phyloP scores from a whole-genome alignment of 2,797 vertebrate species.

The Crypturellus tataupa region DNA sequence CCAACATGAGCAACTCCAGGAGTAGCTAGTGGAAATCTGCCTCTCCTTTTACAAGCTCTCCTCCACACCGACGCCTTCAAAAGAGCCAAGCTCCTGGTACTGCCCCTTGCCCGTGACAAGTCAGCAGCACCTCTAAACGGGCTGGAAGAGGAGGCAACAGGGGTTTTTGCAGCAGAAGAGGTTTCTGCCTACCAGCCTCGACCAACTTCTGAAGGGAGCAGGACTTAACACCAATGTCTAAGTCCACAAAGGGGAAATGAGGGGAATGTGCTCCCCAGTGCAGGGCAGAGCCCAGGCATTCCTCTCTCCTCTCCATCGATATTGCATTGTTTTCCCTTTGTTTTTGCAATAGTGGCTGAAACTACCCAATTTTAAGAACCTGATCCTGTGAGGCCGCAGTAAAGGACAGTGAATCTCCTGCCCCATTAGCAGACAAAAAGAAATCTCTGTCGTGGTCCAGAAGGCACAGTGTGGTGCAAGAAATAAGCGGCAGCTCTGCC shows the following conservation, averaged over 20 bases:
- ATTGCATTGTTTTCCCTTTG: background rate
- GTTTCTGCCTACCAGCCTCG: background rate
- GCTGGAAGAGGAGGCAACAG: background rate
- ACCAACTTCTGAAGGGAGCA: background rate
- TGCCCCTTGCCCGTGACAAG: background rate
- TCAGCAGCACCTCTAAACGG: background rate
- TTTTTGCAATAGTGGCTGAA: background rate
- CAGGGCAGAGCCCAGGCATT: background rate
- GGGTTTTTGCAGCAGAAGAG: background rate
- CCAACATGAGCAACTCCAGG: background rate
- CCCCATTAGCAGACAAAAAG: background rate
- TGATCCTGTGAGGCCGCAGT: background rate
- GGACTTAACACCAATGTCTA: background rate
- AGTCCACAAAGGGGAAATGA: background rate
- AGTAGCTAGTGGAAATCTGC: background rate
- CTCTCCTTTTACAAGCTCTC: background rate
- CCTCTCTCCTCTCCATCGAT: background rate
- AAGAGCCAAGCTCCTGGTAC: background rate
- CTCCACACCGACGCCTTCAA: background rate
- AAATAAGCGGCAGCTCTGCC: background rate
- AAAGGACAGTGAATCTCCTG: background rate
- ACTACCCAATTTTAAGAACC: background rate
- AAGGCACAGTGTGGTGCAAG: background rate
- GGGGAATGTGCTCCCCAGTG: background rate
- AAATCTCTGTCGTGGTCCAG: background rate